Percentiles rank a stretch among this genome's conserved stretches.
Conservation (phyloP, 2,113 vertebrate genomes). For the Tetrao urogallus region DNA sequence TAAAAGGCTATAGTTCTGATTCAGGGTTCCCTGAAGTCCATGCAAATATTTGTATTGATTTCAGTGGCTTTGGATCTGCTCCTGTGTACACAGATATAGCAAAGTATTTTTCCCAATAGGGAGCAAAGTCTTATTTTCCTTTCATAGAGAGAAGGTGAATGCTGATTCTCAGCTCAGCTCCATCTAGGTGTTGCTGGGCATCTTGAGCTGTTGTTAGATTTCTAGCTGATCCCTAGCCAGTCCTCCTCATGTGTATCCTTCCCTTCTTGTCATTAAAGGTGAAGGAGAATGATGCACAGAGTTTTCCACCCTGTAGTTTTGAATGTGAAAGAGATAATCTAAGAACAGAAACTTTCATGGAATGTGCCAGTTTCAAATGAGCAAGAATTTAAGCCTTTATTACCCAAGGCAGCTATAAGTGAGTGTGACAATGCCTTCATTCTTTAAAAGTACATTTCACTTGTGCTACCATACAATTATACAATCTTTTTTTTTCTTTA, state of each 20-base stretch:
- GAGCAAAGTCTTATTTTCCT: conserved; percentile 33
- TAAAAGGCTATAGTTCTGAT: neutral
- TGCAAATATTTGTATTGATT: conserved; percentile 65
- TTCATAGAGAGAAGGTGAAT: conserved; percentile 20
- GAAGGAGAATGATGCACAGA: neutral
- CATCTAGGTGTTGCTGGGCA: neutral
- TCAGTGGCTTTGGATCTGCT: conserved; percentile 23
- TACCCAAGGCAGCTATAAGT: neutral
- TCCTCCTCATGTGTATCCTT: rapidly evolving
- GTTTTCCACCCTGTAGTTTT: neutral
- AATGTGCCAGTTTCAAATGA: neutral
- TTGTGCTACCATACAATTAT: neutral
- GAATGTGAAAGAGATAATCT: neutral
- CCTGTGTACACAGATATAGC: conserved; percentile 10
- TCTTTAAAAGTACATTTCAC: neutral
- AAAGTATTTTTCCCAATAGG: neutral
- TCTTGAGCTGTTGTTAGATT: neutral
- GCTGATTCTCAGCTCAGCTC: neutral
- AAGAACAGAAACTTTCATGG: neutral
- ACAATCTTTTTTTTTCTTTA: neutral
- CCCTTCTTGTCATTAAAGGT: neutral
- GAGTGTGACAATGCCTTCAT: neutral
- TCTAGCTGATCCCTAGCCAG: neutral
- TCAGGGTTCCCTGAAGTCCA: conserved; percentile 32
- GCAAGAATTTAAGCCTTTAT: neutral